These are phyloP conservation scores for Nomada ferruginata DNA, from an alignment of 2,888 invertebrate genomes.

Conservation along the genomic window DNA sequence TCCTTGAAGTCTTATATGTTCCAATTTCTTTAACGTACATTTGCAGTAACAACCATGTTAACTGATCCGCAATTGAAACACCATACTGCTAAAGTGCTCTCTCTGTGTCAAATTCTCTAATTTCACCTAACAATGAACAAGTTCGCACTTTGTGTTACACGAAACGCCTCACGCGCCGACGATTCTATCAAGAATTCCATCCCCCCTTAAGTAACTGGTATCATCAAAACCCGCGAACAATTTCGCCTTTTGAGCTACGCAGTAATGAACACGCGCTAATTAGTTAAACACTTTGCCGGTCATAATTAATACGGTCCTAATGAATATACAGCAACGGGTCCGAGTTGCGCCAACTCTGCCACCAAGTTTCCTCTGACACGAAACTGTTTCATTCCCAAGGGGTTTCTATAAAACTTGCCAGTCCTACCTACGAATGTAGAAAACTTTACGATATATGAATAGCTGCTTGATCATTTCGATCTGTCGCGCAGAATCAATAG, in stretches of 20 bases:
- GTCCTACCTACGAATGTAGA: neutral
- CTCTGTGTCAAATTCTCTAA: neutral
- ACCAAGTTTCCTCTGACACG: constrained; percentile 58
- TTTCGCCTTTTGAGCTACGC: constrained; percentile 15
- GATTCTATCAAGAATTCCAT: constrained; percentile 19
- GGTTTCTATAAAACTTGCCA: constrained; percentile 35
- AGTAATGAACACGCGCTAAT: constrained; percentile 47
- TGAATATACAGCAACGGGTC: constrained; percentile 60
- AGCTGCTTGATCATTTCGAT: neutral
- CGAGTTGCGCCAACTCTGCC: constrained; percentile 56
- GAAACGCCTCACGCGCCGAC: neutral
- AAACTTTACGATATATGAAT: neutral
- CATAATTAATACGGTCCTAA: constrained; percentile 62
- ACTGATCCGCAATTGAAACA: neutral
- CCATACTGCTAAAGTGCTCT: neutral
- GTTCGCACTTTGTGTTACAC: neutral
- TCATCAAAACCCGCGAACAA: constrained; percentile 17
- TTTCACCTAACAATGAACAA: neutral
- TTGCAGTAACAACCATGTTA: too few species aligned
- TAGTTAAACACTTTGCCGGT: constrained; percentile 57
- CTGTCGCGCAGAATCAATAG: neutral
- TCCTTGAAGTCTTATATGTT: too few species aligned
- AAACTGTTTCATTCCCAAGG: constrained; percentile 47
- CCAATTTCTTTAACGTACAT: too few species aligned
- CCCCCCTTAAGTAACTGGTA: constrained; percentile 23